Base-by-base conservation (phyloP, 2,797 vertebrate genomes). In the Atherinosoma microstoma region DNA sequence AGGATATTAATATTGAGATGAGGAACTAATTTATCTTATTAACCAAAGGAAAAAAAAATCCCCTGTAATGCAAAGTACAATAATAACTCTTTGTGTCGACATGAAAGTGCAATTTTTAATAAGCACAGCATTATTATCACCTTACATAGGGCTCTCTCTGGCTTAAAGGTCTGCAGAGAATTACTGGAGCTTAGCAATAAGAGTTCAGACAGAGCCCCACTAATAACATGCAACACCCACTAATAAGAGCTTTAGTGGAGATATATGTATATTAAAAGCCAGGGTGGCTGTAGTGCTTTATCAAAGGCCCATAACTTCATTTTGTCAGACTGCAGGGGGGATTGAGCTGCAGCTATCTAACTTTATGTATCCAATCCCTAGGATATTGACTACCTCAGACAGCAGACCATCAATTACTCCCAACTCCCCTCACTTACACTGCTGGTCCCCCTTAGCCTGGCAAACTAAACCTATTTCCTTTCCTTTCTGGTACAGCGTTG, bases 211-310 rank as follows among this genome's bases (percentile, higher is more conserved):
- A 15, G 42, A 75, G 58, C 62, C 40, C 76, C n/a, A 45, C 64
- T 80, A 89, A 92, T 88, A 67, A 89, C 59, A 84, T 64, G 72
- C 75, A 73, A 64, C 75, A 73, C 59, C 47, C 49, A 64, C 84
- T 89, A 89, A 88, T 80, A 85, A 72, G 74, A 64, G 83, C 75
- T 85, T 89, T 67, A 78, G 76, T 36, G 57, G 64, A 85, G 81
- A 83, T 82, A 67, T 80, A 69, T 84, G 82, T 80, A 49, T 78
- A 76, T 83, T 64, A 78, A 80, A 80, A 79, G 30, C 36, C 42
- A 78, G 79, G 65, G 68, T 63, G 78, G 76, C 35, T 70, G 57
- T 32, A 40, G 58, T 53, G 51, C 67, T 76, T 83, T 59, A 83
- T 82, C 73, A 76, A 30, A 73, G 65, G 54, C 64, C 64, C 29